phyloP scores from a whole-genome alignment of 1,140 invertebrate genomes.

The Aradophagus sp. region DNA sequence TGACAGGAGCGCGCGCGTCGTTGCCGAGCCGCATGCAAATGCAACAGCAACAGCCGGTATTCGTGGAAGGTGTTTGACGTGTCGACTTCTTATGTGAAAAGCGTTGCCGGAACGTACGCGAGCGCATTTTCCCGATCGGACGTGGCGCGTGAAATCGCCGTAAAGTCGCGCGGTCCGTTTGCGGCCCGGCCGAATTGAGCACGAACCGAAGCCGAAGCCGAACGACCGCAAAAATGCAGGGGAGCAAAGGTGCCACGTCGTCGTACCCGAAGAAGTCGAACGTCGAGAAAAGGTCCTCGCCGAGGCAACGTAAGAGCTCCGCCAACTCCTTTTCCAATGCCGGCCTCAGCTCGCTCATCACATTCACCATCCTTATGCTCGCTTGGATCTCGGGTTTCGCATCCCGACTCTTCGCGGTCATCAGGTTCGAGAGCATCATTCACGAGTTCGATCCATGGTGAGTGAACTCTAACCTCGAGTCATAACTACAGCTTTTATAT shows the following conservation, averaged over 20 bases:
- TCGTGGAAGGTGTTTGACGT: conserved; percentile 60
- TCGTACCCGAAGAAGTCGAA: conserved; percentile 66
- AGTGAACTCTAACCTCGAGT: too few relatives aligned
- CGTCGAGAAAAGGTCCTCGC: conserved; percentile 66
- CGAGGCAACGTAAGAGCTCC: conserved; percentile 72
- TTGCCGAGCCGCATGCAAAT: conserved; percentile 22
- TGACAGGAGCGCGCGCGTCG: neutral
- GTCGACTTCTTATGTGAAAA: conserved; percentile 59
- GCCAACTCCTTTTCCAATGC: conserved; percentile 78
- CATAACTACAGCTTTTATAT: too few relatives aligned
- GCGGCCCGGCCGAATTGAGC: too few relatives aligned
- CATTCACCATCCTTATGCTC: conserved; percentile 92
- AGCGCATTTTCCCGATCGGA: conserved; percentile 36
- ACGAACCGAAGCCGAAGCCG: conserved; percentile 51
- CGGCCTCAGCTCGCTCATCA: conserved; percentile 86
- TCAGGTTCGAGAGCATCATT: conserved; percentile 99
- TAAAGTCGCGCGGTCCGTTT: conserved; percentile 10
- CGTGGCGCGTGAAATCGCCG: conserved; percentile 37
- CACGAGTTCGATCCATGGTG: conserved; percentile 99
- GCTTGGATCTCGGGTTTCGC: conserved; percentile 99
- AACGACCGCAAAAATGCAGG: conserved; percentile 51
- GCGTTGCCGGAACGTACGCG: conserved; percentile 42
- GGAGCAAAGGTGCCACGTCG: conserved; percentile 62
- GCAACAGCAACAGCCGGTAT: conserved; percentile 31
- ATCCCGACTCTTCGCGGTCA: conserved; percentile 97